Percentiles rank a stretch among this genome's conserved stretches.
These are phyloP conservation scores for Gryllus bimaculatus DNA, from an alignment of 1,140 invertebrate species.

Conservation along the genomic window DNA sequence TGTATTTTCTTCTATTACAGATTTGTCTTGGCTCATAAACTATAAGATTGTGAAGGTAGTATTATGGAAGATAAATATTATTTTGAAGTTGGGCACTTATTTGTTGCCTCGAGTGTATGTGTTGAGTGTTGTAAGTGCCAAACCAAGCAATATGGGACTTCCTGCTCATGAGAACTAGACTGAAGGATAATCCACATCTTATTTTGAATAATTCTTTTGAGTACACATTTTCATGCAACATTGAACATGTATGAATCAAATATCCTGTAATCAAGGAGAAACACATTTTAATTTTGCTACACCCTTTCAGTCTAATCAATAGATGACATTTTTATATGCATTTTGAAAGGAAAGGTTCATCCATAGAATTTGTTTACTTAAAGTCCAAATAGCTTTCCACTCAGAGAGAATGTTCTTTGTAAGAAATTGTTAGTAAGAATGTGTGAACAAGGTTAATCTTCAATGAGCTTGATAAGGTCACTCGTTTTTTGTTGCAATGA, in stretches of 20 bases:
- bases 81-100: background rate
- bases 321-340: too few species aligned
- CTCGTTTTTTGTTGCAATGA: background rate
- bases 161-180: slow-evolving; percentile 3
- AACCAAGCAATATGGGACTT: background rate
- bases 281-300: too few species aligned
- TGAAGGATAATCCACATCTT: background rate
- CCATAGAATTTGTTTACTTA: too few species aligned
- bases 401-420: too few species aligned
- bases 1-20: background rate
- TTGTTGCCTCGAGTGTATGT: background rate
- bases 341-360: too few species aligned
- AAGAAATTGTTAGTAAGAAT: too few species aligned
- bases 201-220: background rate
- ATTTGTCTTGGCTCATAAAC: background rate
- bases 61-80: background rate
- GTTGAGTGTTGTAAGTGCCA: background rate
- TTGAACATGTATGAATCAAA: too few species aligned
- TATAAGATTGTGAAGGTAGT: background rate
- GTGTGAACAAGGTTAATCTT: background rate
- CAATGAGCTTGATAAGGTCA: background rate
- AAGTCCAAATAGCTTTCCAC: too few species aligned
- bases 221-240: too few species aligned
- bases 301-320: too few species aligned
- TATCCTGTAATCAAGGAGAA: too few species aligned